phyloP scores from a whole-genome alignment of 1,140 invertebrate genomes.

The Aphelinus certus region DNA sequence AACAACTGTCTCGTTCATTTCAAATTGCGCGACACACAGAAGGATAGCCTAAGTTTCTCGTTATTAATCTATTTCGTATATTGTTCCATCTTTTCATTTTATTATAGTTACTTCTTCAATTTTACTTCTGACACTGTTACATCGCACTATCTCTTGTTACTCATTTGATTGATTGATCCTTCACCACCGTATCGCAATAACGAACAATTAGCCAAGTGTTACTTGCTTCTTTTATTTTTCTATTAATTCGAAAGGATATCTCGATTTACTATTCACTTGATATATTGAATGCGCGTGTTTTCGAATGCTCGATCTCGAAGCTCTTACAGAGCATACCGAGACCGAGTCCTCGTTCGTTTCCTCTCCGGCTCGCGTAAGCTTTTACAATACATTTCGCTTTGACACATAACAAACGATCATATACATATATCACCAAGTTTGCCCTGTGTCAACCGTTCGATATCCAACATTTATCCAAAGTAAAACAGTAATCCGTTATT shows the following conservation, averaged over 20 bases:
- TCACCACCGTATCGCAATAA: constrained; percentile 48
- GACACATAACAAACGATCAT: constrained; percentile 26
- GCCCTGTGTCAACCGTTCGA: constrained; percentile 8
- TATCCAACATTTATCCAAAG: constrained; percentile 27
- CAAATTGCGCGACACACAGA: constrained; percentile 34
- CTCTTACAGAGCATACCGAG: not conserved
- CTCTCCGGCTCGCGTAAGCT: constrained; percentile 8
- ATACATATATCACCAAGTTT: constrained; percentile 7
- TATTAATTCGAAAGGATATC: constrained; percentile 41
- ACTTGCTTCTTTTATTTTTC: constrained; percentile 43
- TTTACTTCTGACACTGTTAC: constrained; percentile 27
- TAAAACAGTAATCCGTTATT: constrained; percentile 41
- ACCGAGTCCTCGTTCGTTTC: constrained; percentile 14
- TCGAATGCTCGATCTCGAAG: constrained; percentile 9
- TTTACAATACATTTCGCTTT: constrained; percentile 17
- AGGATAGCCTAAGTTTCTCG: constrained; percentile 31
- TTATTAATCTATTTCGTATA: constrained; percentile 9
- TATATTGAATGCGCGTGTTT: constrained; percentile 34
- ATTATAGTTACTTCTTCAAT: not conserved
- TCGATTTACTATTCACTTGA: constrained; percentile 14
- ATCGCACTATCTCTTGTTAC: constrained; percentile 34
- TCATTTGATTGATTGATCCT: constrained; percentile 39
- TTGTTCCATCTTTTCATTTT: not conserved
- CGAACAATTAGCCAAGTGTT: constrained; percentile 56
- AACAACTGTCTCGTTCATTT: constrained; percentile 28